Base-by-base conservation (phyloP, 2,888 invertebrate species). In the Caenorhabditis afra region DNA sequence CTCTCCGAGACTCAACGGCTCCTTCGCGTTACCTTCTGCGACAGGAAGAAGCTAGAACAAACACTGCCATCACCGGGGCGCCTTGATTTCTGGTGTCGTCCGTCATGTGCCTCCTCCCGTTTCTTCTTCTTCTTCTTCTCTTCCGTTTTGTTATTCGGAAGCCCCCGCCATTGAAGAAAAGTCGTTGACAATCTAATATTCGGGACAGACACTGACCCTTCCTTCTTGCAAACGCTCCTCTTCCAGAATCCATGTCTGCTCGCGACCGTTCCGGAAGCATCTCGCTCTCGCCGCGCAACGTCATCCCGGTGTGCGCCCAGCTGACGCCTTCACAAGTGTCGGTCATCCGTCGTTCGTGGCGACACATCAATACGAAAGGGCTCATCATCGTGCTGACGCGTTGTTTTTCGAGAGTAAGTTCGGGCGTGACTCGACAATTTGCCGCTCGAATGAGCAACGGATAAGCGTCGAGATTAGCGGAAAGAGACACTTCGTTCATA, bases 361-460 rank as follows among this genome's bases (percentile, higher is more conserved):
- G 84, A 62, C 89, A 89, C 62, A 86, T 89, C 77, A 88, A 88
- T 75, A 88, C 88, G 8, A 88, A 88, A 53, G 88, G 87, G 22
- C 81, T 88, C 20, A 81, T 79, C 20, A 74, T 79, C 37, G 87
- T 87, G 11, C 57, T 89, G 44, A 79, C 85, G 22, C 68, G 87
- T 12, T 87, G 86, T 45, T 88, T 88, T 64, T 82, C 85, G 44
- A 84, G 87, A 79, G 88, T 88, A 20, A 64, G 81, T 64, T 49
- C 37, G 7, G 29, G 29, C 7, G 29, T 29, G 29, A 29, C 29
- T n/a, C 10, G 22, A 12, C 12, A 20, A 35, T 41, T 41, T 8
- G 41, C 3, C 47, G 35, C 39, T 62, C 37, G 49, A 62, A 29
- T 50, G 50, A 50, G 29, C 29, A 29, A 20, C 16, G 45, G 44